Percentiles rank a stretch among this genome's conserved stretches.
Conservation (phyloP, 1,140 invertebrate genomes). For the Druon quercuslanigerum region DNA sequence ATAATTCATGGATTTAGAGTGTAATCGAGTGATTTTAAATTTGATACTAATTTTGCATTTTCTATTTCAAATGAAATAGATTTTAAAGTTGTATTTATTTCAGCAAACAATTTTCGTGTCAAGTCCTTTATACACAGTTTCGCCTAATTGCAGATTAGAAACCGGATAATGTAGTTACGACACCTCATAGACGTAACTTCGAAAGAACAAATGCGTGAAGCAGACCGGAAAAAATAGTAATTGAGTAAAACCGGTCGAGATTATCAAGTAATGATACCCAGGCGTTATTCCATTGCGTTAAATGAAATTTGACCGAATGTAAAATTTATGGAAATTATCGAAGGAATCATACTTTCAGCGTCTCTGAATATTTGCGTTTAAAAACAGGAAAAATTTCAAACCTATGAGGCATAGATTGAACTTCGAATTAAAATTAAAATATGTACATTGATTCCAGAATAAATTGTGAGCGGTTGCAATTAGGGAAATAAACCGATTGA, state of each 20-base stretch:
- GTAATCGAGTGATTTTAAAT: no score
- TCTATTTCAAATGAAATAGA: no score
- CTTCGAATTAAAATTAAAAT: no score
- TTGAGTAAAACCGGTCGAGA: constrained; percentile 1
- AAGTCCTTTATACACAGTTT: constrained; percentile 21
- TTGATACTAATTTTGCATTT: no score
- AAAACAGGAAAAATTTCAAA: no score
- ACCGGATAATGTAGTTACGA: constrained; percentile 47
- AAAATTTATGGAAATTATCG: background rate
- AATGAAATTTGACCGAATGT: background rate
- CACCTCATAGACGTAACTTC: constrained; percentile 16
- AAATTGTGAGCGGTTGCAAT: no score
- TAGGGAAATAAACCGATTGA: no score
- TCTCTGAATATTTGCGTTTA: no score
- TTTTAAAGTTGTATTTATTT: background rate
- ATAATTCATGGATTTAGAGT: no score
- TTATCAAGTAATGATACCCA: background rate
- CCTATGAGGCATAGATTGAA: no score
- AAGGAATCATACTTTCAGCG: no score
- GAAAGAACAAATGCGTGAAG: constrained; percentile 6
- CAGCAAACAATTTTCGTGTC: background rate
- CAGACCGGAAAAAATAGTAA: background rate
- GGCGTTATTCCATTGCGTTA: background rate
- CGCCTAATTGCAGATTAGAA: constrained; percentile 49
- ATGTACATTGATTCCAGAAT: no score